These are phyloP conservation scores for Mionectes olivaceus DNA, from an alignment of 2,797 vertebrate genomes.

Conservation along the genomic window DNA sequence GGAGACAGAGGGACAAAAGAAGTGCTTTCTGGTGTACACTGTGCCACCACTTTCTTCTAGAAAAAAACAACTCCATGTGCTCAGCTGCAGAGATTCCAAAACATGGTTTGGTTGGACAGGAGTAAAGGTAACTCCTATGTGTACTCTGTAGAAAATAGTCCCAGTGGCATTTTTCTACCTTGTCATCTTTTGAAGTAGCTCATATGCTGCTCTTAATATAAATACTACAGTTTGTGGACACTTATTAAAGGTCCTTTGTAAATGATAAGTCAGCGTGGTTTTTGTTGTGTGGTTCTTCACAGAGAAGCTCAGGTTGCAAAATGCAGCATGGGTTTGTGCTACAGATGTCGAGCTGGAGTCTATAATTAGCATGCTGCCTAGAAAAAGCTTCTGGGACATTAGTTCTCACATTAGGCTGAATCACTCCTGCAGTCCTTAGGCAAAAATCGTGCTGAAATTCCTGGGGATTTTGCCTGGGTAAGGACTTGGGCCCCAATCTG, in stretches of 20 bases:
- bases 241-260: neutral
- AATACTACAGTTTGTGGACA: neutral
- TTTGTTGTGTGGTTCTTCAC: neutral
- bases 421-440: neutral
- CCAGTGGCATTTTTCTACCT: neutral
- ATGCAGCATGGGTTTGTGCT: neutral
- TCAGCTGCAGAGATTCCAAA: neutral
- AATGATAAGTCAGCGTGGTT: neutral
- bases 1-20: neutral
- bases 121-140: neutral
- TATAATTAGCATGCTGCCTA: conserved; percentile 26
- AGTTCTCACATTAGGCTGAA: neutral
- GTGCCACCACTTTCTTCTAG: neutral
- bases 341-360: neutral
- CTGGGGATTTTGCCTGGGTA: neutral
- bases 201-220: neutral
- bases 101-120: neutral
- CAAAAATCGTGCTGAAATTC: neutral
- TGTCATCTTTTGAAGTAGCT: neutral
- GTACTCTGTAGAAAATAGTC: neutral
- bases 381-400: conserved; percentile 19
- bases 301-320: neutral
- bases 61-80: neutral
- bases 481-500: neutral
- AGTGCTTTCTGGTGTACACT: neutral